These are phyloP conservation scores for Scyliorhinus canicula DNA, from an alignment of 2,797 vertebrate species.

Conservation along the genomic window DNA sequence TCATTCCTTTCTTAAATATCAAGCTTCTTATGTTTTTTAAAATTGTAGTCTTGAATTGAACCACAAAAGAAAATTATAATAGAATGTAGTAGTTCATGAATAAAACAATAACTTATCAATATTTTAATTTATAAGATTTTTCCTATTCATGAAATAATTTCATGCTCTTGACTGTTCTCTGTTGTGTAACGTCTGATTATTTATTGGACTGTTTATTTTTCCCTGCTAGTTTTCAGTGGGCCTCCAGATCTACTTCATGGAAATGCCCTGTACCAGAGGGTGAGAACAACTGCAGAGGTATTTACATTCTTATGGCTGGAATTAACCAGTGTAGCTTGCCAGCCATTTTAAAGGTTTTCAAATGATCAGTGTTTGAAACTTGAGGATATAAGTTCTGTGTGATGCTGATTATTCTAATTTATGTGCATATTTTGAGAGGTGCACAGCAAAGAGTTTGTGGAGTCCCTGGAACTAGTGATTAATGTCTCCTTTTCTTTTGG, in stretches of 20 bases:
- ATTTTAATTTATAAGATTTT: background rate
- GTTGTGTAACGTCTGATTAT: conserved; percentile 37
- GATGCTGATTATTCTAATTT: background rate
- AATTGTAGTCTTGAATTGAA: background rate
- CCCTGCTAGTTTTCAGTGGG: conserved; percentile 68
- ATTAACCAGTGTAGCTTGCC: background rate
- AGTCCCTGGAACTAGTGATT: background rate
- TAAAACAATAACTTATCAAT: background rate
- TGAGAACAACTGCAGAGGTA: conserved; percentile 78
- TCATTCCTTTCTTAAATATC: background rate
- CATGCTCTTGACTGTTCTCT: background rate
- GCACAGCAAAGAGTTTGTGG: background rate
- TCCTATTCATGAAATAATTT: background rate
- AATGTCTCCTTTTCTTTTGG: background rate
- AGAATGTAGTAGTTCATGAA: background rate
- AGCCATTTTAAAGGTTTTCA: background rate
- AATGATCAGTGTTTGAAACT: background rate
- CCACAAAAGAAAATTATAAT: background rate
- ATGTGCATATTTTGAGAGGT: background rate
- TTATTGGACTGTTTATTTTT: conserved; percentile 16
- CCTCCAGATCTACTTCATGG: conserved; percentile 85
- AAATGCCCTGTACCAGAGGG: conserved; percentile 81
- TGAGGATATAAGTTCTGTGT: background rate
- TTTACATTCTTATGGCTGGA: conserved; percentile 41
- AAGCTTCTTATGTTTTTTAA: background rate